phyloP scores from a whole-genome alignment of 1,140 invertebrate genomes.

The Pteromalus puparum region DNA sequence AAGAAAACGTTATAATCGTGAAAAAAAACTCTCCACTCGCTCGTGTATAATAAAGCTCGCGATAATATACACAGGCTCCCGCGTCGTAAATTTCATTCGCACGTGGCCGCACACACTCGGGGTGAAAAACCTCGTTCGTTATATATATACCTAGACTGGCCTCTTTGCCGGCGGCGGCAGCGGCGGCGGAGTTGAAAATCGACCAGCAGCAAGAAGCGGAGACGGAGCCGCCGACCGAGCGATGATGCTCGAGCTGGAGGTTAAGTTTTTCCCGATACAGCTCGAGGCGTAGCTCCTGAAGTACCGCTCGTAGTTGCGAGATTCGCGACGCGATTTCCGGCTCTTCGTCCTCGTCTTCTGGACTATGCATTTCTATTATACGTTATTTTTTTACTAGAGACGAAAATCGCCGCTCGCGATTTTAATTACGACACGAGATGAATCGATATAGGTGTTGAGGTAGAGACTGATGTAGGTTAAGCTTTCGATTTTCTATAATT shows the following conservation, averaged over 20 bases:
- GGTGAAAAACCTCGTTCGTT: background rate
- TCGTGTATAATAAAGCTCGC: too few relatives aligned
- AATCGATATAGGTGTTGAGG: background rate
- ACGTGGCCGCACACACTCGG: background rate
- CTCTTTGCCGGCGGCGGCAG: background rate
- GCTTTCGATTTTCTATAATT: slow-evolving; percentile 13
- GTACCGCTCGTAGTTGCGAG: slow-evolving; percentile 1
- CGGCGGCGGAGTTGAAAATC: background rate
- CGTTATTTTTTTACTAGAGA: background rate
- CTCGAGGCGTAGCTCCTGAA: slow-evolving; percentile 41
- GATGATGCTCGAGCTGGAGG: background rate
- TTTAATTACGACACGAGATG: too few relatives aligned
- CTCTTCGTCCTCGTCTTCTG: background rate
- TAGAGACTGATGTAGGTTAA: background rate
- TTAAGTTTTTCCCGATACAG: slow-evolving; percentile 18
- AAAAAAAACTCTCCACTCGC: background rate
- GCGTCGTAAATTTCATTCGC: background rate
- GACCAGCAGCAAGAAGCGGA: background rate
- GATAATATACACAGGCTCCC: background rate
- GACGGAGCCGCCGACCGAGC: background rate
- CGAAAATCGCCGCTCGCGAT: too few relatives aligned
- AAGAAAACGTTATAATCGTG: background rate
- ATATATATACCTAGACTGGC: background rate
- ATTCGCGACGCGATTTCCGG: slow-evolving; percentile 31
- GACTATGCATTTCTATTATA: background rate